phyloP scores from a whole-genome alignment of 2,797 vertebrate species.

The Galago senegalensis region DNA sequence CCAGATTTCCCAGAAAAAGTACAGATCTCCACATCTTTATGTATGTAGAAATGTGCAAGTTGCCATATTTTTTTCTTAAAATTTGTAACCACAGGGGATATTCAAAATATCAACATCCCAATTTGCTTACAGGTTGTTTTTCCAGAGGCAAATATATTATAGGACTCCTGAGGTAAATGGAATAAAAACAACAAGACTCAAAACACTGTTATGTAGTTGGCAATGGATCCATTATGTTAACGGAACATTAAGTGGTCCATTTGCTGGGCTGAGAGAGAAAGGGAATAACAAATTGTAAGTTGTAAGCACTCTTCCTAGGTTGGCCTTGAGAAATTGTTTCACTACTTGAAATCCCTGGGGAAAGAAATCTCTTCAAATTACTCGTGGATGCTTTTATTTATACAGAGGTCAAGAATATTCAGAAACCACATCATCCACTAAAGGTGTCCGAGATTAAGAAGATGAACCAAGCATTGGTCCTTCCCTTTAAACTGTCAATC shows the following conservation, averaged over 20 bases:
- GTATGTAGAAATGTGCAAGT: not conserved
- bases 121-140: not conserved
- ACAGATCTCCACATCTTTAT: not conserved
- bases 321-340: slow-evolving; percentile 13
- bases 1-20: not conserved
- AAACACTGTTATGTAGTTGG: not conserved
- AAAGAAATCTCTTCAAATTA: slow-evolving; percentile 9
- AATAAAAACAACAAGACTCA: not conserved
- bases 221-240: not conserved
- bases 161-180: not conserved
- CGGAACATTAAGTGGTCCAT: not conserved
- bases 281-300: not conserved
- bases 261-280: not conserved
- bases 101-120: slow-evolving; percentile 14
- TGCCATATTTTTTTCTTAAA: not conserved
- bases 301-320: not conserved
- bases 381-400: not conserved
- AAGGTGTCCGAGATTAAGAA: not conserved
- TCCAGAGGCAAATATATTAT: not conserved
- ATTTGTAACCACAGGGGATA: not conserved
- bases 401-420: not conserved
- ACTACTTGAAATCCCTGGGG: not conserved
- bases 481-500: not conserved
- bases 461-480: not conserved
- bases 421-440: not conserved